Evolutionary conservation across 2,888 invertebrate genomes (phyloP), one percentile per base, ranked within the genome.

Genomic region (Caenorhabditis sp.): DNA sequence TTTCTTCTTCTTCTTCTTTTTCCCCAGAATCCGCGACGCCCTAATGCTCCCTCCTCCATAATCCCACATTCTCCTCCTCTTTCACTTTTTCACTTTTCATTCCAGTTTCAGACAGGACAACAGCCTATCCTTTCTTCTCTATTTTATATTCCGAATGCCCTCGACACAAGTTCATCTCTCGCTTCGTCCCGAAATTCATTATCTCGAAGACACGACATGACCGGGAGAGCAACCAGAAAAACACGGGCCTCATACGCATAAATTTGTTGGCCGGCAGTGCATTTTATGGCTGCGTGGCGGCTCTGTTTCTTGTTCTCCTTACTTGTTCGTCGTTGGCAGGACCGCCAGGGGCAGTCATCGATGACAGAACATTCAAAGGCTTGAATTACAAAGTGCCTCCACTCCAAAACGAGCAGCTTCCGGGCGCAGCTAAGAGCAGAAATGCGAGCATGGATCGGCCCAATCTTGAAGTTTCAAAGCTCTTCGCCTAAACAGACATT

Each of bases 361-460:
- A 62, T 62, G 62, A 62, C 62, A 62, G 50, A 60, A 35, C 35
- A 55, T 55, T 22, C 24, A 28, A 55, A 55, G 56, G 56, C 56
- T 69, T 61, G 60, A 70, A 70, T 61, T 61, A 70, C 61, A 61
- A 61, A 70, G 58, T 47, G 56, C 32, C 26, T 13, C n/a, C n/a
- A n/a, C n/a, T n/a, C n/a, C n/a, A n/a, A n/a, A 32, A 32, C 32
- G 32, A 32, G 32, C 32, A 20, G 18, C 40, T 40, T 40, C 40
- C 51, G 64, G 55, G 44, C n/a, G n/a, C n/a, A n/a, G n/a, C n/a
- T n/a, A n/a, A n/a, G n/a, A n/a, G n/a, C n/a, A n/a, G n/a, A n/a
- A n/a, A n/a, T n/a, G n/a, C n/a, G n/a, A n/a, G n/a, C n/a, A n/a
- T n/a, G n/a, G n/a, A n/a, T n/a, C n/a, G n/a, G n/a, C n/a, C n/a